These are phyloP conservation scores for Lepus townsendii DNA, from an alignment of 2,797 vertebrate species.

Conservation along the genomic window DNA sequence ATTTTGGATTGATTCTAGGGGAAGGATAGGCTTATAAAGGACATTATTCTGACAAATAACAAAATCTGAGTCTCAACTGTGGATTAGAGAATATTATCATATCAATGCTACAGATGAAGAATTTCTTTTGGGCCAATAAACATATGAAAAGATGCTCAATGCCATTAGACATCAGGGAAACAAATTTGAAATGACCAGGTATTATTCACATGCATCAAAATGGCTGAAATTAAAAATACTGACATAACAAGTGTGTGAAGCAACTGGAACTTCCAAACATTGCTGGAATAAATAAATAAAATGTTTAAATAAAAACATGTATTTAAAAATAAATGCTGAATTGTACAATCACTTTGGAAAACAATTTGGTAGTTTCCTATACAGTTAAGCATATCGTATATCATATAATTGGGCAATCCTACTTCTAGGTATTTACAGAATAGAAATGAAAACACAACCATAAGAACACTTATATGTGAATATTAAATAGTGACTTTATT, in stretches of 20 bases:
- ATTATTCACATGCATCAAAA: not conserved
- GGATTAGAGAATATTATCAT: not conserved
- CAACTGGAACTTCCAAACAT: not conserved
- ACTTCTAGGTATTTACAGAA: not conserved
- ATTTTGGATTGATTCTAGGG: not conserved
- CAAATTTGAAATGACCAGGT: not conserved
- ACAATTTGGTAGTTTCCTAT: not conserved
- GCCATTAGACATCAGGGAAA: not conserved
- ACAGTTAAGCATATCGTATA: not conserved
- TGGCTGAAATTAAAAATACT: not conserved
- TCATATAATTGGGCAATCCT: not conserved
- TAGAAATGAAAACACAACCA: not conserved
- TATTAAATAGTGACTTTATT: not conserved
- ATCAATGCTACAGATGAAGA: conserved; percentile 25
- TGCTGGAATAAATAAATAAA: not conserved
- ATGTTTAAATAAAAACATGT: no score
- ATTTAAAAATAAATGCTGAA: not conserved
- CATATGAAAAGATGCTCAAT: no score
- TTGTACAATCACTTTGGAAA: not conserved
- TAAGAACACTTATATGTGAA: not conserved
- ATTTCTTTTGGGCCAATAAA: not conserved
- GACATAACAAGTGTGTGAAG: not conserved
- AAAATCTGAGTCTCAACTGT: not conserved
- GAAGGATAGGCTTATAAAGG: not conserved
- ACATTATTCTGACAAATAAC: not conserved